Percentiles rank a stretch among this genome's conserved stretches.
phyloP scores from a whole-genome alignment of 2,888 invertebrate genomes.

The Sylvicola cinctus region DNA sequence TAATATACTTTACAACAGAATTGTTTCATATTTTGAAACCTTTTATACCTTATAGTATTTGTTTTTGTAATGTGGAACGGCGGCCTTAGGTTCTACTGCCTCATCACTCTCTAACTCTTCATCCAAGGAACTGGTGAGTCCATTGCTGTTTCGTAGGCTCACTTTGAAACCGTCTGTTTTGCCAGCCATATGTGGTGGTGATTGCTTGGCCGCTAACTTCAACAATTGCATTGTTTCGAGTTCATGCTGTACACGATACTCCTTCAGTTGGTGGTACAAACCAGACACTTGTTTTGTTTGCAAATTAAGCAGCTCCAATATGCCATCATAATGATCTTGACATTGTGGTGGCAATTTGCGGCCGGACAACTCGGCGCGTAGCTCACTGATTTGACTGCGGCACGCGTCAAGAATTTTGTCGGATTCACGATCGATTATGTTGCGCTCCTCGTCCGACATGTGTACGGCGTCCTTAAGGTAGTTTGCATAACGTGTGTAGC shows the following conservation, averaged over 20 bases:
- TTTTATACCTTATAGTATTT: constrained; percentile 1
- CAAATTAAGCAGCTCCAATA: constrained; percentile 50
- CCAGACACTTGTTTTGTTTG: constrained; percentile 74
- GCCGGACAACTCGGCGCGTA: constrained; percentile 42
- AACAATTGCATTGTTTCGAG: constrained; percentile 65
- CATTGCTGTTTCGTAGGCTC: too few relatives aligned
- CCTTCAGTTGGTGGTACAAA: constrained; percentile 74
- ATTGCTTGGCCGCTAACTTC: constrained; percentile 33
- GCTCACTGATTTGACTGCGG: constrained; percentile 51
- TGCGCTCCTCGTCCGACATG: constrained; percentile 69
- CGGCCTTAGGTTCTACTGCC: too few relatives aligned
- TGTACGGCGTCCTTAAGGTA: constrained; percentile 41
- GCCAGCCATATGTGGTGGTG: constrained; percentile 14
- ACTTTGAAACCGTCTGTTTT: background rate
- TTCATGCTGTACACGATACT: constrained; percentile 65
- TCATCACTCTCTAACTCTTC: too few relatives aligned
- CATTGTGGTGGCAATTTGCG: constrained; percentile 38
- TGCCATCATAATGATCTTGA: constrained; percentile 54
- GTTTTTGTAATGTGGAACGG: too few relatives aligned
- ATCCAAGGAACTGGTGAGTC: too few relatives aligned
- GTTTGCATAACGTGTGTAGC: constrained; percentile 66
- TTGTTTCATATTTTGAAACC: constrained; percentile 3
- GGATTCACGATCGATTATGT: constrained; percentile 69
- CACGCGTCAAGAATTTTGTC: constrained; percentile 68
- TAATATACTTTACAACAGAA: too few relatives aligned